These are phyloP conservation scores for Siphamia tubifer DNA, from an alignment of 2,113 vertebrate genomes.

Conservation along the genomic window DNA sequence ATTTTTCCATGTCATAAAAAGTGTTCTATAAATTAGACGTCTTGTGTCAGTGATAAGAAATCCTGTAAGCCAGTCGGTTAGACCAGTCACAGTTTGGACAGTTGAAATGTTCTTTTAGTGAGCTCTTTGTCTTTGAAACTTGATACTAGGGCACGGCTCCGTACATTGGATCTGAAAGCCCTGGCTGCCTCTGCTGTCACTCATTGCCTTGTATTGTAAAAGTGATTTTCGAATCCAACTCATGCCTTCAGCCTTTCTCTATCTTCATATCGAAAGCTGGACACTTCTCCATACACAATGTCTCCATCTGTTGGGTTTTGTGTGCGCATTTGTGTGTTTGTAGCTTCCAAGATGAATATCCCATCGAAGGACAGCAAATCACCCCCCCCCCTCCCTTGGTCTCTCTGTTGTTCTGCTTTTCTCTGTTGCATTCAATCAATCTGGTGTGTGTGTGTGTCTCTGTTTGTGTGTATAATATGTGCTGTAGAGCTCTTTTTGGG, in stretches of 20 bases:
- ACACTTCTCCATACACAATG: neutral
- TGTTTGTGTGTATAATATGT: neutral
- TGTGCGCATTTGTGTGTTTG: neutral
- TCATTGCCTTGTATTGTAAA: too few species aligned
- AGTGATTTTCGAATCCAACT: neutral
- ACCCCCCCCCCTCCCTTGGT: conserved; percentile 1
- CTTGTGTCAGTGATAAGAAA: neutral
- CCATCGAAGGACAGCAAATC: conserved; percentile 19
- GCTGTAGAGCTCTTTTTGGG: neutral
- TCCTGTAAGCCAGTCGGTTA: too few species aligned
- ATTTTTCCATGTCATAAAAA: too few species aligned
- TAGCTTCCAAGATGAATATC: conserved; percentile 21
- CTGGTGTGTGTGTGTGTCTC: conserved; percentile 10
- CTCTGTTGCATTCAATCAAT: conserved; percentile 42
- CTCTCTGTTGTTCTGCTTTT: neutral
- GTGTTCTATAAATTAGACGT: neutral
- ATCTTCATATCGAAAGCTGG: neutral
- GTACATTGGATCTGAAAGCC: neutral
- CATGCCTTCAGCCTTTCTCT: neutral
- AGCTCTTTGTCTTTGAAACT: conserved; percentile 5
- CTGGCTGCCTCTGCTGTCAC: conserved; percentile 12
- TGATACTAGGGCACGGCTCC: neutral
- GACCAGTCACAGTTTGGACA: neutral
- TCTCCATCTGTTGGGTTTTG: neutral
- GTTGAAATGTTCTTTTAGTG: neutral